phyloP scores from a whole-genome alignment of 2,797 vertebrate species.

The Paratrypauchen microcephalus region DNA sequence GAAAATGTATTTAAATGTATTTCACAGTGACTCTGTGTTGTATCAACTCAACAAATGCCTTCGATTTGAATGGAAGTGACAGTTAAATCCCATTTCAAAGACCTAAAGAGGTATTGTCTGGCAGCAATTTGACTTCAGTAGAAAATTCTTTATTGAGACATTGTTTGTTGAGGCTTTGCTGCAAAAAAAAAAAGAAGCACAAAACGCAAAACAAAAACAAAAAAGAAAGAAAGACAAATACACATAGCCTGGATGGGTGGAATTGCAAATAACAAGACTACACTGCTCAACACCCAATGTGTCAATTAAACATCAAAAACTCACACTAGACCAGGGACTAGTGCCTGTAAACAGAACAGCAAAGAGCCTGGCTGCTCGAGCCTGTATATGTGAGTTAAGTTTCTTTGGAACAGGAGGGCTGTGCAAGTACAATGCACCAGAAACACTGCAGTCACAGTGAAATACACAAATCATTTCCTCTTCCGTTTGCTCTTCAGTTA shows the following conservation, averaged over 20 bases:
- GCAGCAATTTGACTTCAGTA: constrained; percentile 25
- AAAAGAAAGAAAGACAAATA: neutral
- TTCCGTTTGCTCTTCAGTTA: neutral
- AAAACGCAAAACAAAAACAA: constrained; percentile 1
- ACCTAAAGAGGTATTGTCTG: constrained; percentile 17
- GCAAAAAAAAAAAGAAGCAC: no score
- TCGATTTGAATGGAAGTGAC: constrained; percentile 39
- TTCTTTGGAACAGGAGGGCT: neutral
- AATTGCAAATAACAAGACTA: constrained; percentile 49
- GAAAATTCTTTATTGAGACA: constrained; percentile 19
- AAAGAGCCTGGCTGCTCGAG: constrained; percentile 13
- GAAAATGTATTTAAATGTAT: neutral
- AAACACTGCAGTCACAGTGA: neutral
- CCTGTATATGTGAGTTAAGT: neutral
- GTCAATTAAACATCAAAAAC: constrained; percentile 63
- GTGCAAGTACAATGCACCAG: neutral
- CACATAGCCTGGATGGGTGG: constrained; percentile 18
- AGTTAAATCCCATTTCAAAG: constrained; percentile 37
- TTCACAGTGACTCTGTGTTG: neutral
- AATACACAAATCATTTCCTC: neutral
- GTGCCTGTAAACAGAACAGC: neutral
- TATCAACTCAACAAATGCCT: neutral
- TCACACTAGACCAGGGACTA: constrained; percentile 11
- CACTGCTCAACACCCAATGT: constrained; percentile 40
- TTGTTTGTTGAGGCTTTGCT: constrained; percentile 8